phyloP scores from a whole-genome alignment of 2,888 invertebrate genomes.

The Andrena camellia region DNA sequence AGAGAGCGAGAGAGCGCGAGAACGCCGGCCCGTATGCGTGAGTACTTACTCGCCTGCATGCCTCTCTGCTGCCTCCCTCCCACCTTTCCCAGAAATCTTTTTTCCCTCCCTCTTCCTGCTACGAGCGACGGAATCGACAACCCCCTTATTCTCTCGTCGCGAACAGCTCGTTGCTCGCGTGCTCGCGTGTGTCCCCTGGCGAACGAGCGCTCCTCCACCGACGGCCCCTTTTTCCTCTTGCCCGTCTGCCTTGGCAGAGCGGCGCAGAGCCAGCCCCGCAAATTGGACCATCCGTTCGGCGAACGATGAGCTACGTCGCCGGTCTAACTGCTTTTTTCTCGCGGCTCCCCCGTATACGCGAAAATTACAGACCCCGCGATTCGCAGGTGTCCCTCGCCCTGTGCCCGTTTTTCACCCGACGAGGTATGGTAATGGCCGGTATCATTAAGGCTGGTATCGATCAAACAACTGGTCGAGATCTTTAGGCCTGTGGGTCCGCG shows the following conservation, averaged over 20 bases:
- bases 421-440: background rate
- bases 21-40: slow-evolving; percentile 60
- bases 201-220: background rate
- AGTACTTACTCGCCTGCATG: slow-evolving; percentile 64
- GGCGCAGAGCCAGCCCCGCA: slow-evolving; percentile 26
- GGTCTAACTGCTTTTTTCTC: slow-evolving; percentile 33
- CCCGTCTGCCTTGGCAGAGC: background rate
- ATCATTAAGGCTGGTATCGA: slow-evolving; percentile 25
- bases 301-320: slow-evolving; percentile 39
- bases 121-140: slow-evolving; percentile 48
- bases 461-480: slow-evolving; percentile 17
- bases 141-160: slow-evolving; percentile 50
- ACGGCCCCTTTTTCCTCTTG: slow-evolving; percentile 11
- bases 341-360: slow-evolving; percentile 26
- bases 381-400: background rate
- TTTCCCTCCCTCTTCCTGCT: slow-evolving; percentile 35
- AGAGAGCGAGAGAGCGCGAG: slow-evolving; percentile 11
- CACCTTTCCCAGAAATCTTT: slow-evolving; percentile 15
- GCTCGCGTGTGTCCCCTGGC: slow-evolving; percentile 59
- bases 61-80: slow-evolving; percentile 13
- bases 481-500: background rate
- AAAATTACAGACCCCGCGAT: slow-evolving; percentile 31
- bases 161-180: slow-evolving; percentile 50
- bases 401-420: background rate
- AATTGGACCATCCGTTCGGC: slow-evolving; percentile 51